Evolutionary conservation across 2,113 vertebrate species (phyloP).

Genomic region (Atlantisia rogersi): DNA sequence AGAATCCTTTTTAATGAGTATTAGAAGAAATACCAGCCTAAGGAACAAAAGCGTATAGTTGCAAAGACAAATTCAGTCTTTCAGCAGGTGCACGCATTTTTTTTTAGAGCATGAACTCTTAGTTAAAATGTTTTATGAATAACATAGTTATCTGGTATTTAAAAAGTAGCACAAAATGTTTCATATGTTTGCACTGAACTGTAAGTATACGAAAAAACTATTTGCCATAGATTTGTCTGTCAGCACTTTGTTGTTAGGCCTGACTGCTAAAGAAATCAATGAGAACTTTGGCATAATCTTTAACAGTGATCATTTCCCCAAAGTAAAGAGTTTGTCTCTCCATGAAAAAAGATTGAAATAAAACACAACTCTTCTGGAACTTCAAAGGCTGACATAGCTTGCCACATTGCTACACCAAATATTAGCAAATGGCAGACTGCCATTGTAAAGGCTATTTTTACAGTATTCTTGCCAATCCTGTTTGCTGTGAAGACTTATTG

Average conservation of each 20-base stretch:
- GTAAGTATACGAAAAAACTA: background rate
- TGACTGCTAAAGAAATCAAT: background rate
- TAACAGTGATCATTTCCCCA: background rate
- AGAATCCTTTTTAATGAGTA: constrained; percentile 61
- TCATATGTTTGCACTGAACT: background rate
- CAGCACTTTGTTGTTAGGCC: background rate
- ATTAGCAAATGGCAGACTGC: background rate
- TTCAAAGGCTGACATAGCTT: background rate
- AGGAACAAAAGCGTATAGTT: constrained; percentile 31
- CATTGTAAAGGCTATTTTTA: background rate
- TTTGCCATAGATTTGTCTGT: background rate
- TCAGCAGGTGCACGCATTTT: background rate
- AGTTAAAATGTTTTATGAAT: background rate
- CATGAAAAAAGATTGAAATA: background rate
- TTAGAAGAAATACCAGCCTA: constrained; percentile 1
- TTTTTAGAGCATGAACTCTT: background rate
- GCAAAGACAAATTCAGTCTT: constrained; percentile 12
- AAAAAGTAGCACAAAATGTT: constrained; percentile 20
- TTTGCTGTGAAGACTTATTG: background rate
- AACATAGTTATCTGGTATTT: background rate
- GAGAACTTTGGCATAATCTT: background rate
- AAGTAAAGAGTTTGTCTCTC: background rate
- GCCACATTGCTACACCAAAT: background rate
- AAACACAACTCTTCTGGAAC: background rate
- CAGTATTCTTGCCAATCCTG: background rate